phyloP scores from a whole-genome alignment of 1,140 invertebrate species.

The Nasonia vitripennis region DNA sequence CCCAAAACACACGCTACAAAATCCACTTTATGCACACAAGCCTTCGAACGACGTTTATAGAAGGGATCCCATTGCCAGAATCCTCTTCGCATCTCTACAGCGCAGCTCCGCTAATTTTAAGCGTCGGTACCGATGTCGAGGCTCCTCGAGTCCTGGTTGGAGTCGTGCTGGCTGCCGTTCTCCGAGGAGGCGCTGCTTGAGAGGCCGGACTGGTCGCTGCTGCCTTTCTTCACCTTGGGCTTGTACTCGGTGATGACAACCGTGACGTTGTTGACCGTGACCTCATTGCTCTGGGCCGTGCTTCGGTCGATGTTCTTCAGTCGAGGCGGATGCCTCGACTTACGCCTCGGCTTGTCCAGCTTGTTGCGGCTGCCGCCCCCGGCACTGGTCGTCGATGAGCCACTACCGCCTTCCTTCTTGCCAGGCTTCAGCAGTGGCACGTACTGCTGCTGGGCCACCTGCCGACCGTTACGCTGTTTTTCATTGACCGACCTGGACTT shows the following conservation, averaged over 20 bases:
- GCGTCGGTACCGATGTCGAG: slow-evolving; percentile 74
- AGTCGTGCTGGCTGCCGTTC: slow-evolving; percentile 79
- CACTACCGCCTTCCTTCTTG: slow-evolving; percentile 76
- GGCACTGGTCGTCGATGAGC: slow-evolving; percentile 76
- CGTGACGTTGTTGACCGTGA: slow-evolving; percentile 97
- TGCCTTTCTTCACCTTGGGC: slow-evolving; percentile 82
- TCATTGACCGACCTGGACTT: slow-evolving; percentile 51
- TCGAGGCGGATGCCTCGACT: slow-evolving; percentile 81
- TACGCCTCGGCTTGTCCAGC: slow-evolving; percentile 71
- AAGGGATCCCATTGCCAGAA: background rate
- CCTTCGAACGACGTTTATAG: slow-evolving; percentile 21
- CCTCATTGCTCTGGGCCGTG: slow-evolving; percentile 91
- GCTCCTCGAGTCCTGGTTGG: slow-evolving; percentile 78
- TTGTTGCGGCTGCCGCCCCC: slow-evolving; percentile 65
- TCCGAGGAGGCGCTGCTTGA: slow-evolving; percentile 79
- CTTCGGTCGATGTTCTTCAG: slow-evolving; percentile 93
- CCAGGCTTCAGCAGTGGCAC: slow-evolving; percentile 81
- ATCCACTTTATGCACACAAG: slow-evolving; percentile 20
- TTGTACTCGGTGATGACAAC: slow-evolving; percentile 98
- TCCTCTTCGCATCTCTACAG: background rate
- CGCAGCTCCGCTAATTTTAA: background rate
- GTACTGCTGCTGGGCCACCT: slow-evolving; percentile 80
- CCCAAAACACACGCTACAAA: slow-evolving; percentile 20
- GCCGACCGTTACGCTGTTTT: slow-evolving; percentile 50
- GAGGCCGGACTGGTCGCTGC: slow-evolving; percentile 74